Percentiles rank a stretch among this genome's conserved stretches.
Evolutionary conservation across 2,888 invertebrate genomes (phyloP).

Genomic region (Meganola albula): DNA sequence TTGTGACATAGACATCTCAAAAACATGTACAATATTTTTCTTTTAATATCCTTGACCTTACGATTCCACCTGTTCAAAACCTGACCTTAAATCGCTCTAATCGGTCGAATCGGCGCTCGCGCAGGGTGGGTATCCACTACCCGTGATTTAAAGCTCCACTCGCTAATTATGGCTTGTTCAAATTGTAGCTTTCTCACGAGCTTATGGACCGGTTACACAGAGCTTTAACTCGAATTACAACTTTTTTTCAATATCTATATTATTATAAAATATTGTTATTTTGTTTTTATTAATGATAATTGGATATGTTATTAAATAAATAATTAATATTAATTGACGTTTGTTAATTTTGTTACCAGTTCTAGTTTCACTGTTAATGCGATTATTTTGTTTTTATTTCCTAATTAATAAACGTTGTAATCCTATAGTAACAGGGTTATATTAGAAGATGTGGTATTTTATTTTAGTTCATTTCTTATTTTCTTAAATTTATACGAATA

Average conservation of each 20-base stretch:
- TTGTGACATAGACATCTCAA: too few species aligned
- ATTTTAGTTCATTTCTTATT: too few species aligned
- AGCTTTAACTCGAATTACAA: slow-evolving; percentile 17
- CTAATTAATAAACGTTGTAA: too few species aligned
- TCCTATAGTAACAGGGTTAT: too few species aligned
- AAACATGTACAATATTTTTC: slow-evolving; percentile 14
- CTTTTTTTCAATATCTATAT: slow-evolving; percentile 22
- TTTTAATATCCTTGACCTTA: slow-evolving; percentile 53
- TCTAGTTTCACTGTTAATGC: too few species aligned
- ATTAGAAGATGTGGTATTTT: too few species aligned
- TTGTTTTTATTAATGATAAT: slow-evolving; percentile 29
- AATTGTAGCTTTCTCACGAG: slow-evolving; percentile 75
- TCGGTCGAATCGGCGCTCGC: slow-evolving; percentile 30
- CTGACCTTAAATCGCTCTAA: slow-evolving; percentile 45
- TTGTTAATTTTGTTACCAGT: too few species aligned
- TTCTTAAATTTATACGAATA: too few species aligned
- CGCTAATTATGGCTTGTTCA: slow-evolving; percentile 77
- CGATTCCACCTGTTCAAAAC: slow-evolving; percentile 58
- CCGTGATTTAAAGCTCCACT: slow-evolving; percentile 70
- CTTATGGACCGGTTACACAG: slow-evolving; percentile 38
- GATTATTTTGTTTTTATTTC: slow-evolving; percentile 6
- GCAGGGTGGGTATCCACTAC: slow-evolving; percentile 37
- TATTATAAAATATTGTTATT: slow-evolving; percentile 20
- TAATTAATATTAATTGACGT: slow-evolving; percentile 25
- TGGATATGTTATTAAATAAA: slow-evolving; percentile 28